Evolutionary conservation across 2,797 vertebrate genomes (phyloP), one percentile per base, ranked within the genome.

Genomic region (Podarcis lilfordi): DNA sequence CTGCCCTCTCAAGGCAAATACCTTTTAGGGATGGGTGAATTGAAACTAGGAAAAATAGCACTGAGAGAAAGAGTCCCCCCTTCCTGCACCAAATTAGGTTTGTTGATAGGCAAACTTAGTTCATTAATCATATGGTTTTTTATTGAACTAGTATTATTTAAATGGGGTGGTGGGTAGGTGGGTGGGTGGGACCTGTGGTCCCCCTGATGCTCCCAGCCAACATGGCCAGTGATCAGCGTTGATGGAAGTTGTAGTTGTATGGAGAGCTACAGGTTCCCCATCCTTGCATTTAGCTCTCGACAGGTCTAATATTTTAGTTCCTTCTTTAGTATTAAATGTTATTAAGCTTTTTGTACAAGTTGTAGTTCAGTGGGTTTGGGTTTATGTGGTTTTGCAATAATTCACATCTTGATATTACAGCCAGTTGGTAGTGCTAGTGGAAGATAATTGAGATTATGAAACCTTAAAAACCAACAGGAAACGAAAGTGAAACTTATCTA

Each of bases 401-500:
- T 93, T 93, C 80, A 86, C 88, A 87, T 95, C 91, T 82, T 91
- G 82, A 89, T 88, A 80, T 43, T 88, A 80, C 27, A 37, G 2
- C 4, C 43, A 69, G 88, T 91, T 93, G 82, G 77, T 94, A 85
- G 72, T 89, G 83, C 80, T 88, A 0, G 23, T 37, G 43, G 87
- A 90, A 40, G 82, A 90, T 76, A 72, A 74, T 59, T 37, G 88
- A 77, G 17, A 83, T 86, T 91, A 90, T 59, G 80, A 93, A 91
- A 84, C 55, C 40, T 55, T 64, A 85, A 78, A 82, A 90, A 35
- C 75, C 64, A 88, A 61, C 90, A 94, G 82, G 75, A 95, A 95
- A 90, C 69, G 91, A 95, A 95, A 96, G 91, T 93, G 92, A 96
- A 96, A 95, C 88, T 86, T 21, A 1, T 75, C 23, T 86, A 0